Conservation (phyloP, 2,113 vertebrate genomes). For the Beaufortia kweichowensis region DNA sequence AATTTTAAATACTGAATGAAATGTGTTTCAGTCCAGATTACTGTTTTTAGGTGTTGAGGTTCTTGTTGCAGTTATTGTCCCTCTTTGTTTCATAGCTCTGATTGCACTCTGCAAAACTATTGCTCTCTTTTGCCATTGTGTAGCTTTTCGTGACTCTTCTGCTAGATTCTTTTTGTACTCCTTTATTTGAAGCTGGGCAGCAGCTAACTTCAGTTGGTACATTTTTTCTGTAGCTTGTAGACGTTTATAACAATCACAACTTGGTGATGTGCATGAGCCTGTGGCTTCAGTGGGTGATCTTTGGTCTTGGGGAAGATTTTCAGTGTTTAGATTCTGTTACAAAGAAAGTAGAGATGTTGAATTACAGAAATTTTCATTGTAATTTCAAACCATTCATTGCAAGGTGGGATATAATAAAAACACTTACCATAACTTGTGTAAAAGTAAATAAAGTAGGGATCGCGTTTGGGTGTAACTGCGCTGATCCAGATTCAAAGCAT, state of each 20-base stretch:
- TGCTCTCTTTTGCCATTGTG: slow-evolving; percentile 42
- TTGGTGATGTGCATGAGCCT: background rate
- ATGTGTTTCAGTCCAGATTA: background rate
- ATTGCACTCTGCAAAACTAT: slow-evolving; percentile 45
- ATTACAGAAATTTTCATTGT: too few species aligned
- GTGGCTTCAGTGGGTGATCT: background rate
- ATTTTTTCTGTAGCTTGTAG: slow-evolving; percentile 15
- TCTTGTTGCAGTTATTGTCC: background rate
- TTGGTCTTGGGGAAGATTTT: background rate
- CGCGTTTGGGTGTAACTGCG: slow-evolving; percentile 5
- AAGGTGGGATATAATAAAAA: background rate
- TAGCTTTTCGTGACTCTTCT: slow-evolving; percentile 35
- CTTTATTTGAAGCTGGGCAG: slow-evolving; percentile 35
- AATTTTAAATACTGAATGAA: background rate
- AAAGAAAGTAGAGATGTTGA: background rate
- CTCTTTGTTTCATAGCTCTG: slow-evolving; percentile 31
- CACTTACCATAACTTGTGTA: background rate
- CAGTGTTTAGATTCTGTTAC: background rate
- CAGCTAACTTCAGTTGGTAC: slow-evolving; percentile 37
- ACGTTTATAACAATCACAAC: slow-evolving; percentile 25
- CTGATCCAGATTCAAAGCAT: slow-evolving; percentile 36
- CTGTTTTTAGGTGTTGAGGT: background rate
- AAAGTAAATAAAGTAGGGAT: slow-evolving; percentile 23
- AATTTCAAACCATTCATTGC: background rate
- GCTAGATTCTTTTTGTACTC: slow-evolving; percentile 36